Base-by-base conservation (phyloP, 1,140 invertebrate species). In the Ladona fulva region DNA sequence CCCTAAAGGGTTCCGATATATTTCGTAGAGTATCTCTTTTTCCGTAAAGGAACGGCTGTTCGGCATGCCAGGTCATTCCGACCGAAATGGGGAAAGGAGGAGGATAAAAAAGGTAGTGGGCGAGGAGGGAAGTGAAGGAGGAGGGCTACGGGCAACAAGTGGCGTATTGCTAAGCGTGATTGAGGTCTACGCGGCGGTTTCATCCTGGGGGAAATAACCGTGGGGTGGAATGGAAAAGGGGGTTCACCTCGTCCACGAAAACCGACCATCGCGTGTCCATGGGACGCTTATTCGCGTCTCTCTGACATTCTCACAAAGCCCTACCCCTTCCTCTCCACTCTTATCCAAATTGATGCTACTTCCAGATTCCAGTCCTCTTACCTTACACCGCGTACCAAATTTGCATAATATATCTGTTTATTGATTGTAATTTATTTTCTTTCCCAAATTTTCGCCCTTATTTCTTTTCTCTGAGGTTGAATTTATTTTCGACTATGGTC, bases 1-100 rank as follows among this genome's bases (percentile, higher is more conserved):
- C 52, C 52, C 52, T 12, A 66, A 66, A 66, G 52, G 52, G 52
- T 66, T 66, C n/a, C 52, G n/a, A 66, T 66, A 66, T 66, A 66
- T 66, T 66, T 66, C 52, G 52, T 66, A 12, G 52, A 22, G n/a
- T 66, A 66, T 66, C 52, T 66, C n/a, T 66, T 66, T 66, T 12
- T 22, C 14, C 52, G 52, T 5, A 22, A 66, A 12, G 52, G 52
- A 66, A 66, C 52, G 52, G n/a, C 52, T 66, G 52, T 22, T 66
- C 52, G 52, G 52, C 52, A 66, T 66, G 52, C 52, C 52, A 66
- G 52, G n/a, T 16, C n/a, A 66, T 66, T 66, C n/a, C 52, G 52
- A 66, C 52, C 52, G n/a, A 66, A 66, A 22, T 16, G 52, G n/a
- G 52, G 52, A 3, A 66, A 22, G 12, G 52, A 12, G 14, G 52